A percentile compares a stretch with the other conserved stretches of the same genome.
Conservation (phyloP, 2,797 vertebrate species). For the Tarsius wallacei region DNA sequence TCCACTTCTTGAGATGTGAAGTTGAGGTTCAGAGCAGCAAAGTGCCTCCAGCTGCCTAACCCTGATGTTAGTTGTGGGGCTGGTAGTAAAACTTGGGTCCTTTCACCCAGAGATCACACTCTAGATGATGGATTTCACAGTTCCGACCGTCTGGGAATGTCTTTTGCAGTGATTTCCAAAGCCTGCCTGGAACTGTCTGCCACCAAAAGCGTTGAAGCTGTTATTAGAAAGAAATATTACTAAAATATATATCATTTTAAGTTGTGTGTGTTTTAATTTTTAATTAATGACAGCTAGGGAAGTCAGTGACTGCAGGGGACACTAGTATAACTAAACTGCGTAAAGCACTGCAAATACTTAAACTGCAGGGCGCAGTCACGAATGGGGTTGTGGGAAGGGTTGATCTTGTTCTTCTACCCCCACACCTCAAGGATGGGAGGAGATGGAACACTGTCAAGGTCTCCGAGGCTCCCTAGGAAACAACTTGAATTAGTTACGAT, state of each 20-base stretch:
- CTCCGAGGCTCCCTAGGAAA: not conserved
- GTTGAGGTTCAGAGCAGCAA: not conserved
- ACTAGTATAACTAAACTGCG: not conserved
- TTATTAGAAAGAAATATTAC: slow-evolving; percentile 47
- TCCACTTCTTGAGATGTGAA: not conserved
- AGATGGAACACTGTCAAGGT: not conserved
- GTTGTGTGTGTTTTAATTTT: not conserved
- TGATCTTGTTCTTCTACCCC: not conserved
- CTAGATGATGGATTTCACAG: slow-evolving; percentile 76
- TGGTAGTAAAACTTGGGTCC: slow-evolving; percentile 57
- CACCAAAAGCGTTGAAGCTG: not conserved
- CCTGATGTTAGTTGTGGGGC: slow-evolving; percentile 39
- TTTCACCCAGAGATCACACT: not conserved
- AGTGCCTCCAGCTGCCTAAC: not conserved
- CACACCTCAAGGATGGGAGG: not conserved
- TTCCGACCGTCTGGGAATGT: slow-evolving; percentile 35
- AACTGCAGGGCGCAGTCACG: not conserved
- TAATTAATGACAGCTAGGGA: not conserved
- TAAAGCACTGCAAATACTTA: not conserved
- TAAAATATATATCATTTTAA: not conserved
- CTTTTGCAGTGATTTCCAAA: slow-evolving; percentile 78
- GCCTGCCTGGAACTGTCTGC: slow-evolving; percentile 33
- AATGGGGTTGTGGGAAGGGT: not conserved
- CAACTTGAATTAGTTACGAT: not conserved
- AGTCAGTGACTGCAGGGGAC: not conserved